Conservation (phyloP, 2,797 vertebrate species). For the Lemur catta region DNA sequence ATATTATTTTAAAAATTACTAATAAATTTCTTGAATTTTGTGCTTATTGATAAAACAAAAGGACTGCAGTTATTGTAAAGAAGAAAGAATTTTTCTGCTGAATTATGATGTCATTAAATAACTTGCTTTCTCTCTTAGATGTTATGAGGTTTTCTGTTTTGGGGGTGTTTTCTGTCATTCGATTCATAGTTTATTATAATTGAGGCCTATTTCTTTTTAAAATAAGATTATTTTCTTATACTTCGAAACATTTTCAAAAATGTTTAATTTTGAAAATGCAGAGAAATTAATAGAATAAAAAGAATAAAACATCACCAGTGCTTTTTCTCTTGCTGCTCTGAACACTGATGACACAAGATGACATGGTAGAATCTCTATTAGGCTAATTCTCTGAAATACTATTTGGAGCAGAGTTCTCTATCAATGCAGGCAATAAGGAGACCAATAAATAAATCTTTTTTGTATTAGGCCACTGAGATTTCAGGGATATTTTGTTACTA, state of each 20-base stretch:
- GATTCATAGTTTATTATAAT: background rate
- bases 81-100: background rate
- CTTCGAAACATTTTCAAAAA: constrained; percentile 1
- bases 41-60: background rate
- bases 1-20: background rate
- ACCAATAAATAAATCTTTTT: background rate
- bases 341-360: background rate
- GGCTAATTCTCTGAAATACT: background rate
- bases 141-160: background rate
- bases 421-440: background rate
- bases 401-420: background rate
- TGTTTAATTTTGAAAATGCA: background rate
- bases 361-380: background rate
- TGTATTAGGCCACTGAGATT: background rate
- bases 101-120: background rate
- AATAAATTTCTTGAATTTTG: background rate
- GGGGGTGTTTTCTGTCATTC: background rate
- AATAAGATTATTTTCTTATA: background rate
- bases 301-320: background rate
- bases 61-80: background rate
- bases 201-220: background rate
- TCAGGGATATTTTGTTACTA: background rate
- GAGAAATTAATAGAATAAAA: background rate
- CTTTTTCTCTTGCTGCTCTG: background rate
- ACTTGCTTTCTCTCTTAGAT: background rate